Evolutionary conservation across 2,113 vertebrate species (phyloP).

Genomic region (Hippocampus mohnikei): DNA sequence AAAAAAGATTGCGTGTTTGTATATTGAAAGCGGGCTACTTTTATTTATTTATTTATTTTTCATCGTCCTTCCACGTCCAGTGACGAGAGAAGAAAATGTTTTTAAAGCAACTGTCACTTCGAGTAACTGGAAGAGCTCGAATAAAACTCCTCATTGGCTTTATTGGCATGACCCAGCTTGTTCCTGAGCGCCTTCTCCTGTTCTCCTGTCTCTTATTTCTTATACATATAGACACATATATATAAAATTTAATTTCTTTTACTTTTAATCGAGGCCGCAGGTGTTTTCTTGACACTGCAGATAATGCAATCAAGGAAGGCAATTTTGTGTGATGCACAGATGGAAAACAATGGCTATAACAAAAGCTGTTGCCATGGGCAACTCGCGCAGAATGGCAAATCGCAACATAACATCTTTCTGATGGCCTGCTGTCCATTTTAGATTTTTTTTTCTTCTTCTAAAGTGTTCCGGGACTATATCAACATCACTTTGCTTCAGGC

Average conservation of each 20-base stretch:
- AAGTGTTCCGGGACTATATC: neutral
- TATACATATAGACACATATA: too few species aligned
- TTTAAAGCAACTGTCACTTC: neutral
- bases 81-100: neutral
- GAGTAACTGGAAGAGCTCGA: neutral
- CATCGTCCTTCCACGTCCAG: neutral
- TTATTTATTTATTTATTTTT: neutral
- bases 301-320: neutral
- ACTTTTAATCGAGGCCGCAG: neutral
- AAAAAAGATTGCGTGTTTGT: neutral
- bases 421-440: neutral
- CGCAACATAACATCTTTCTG: neutral
- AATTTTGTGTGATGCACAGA: neutral
- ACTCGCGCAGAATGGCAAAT: neutral
- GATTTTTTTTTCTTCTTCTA: neutral
- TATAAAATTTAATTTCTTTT: neutral
- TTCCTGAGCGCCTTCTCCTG: conserved; percentile 55
- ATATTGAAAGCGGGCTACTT: neutral
- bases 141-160: conserved; percentile 2
- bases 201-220: neutral
- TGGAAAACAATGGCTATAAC: neutral
- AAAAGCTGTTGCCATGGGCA: neutral
- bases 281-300: neutral
- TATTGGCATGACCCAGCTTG: conserved; percentile 36
- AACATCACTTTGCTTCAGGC: neutral